Evolutionary conservation across 2,797 vertebrate species (phyloP), one percentile per base, ranked within the genome.

Genomic region (Melanotaenia maccullochi): DNA sequence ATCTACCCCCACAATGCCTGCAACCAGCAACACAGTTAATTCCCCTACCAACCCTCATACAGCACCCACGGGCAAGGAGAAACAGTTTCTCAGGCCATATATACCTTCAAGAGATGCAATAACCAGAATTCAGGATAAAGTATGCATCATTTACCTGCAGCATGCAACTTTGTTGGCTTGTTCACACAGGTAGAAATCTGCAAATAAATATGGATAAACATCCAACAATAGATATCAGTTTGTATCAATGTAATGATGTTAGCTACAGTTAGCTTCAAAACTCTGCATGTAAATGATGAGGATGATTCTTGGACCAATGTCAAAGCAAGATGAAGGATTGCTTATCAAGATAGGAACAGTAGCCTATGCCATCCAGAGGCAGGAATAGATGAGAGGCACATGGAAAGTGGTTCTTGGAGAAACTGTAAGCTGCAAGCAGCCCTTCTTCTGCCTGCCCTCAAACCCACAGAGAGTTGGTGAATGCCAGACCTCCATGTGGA

Each of bases 401-500:
- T 87, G 76, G 81, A 76, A 80, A 79, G 73, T 78, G 83, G 84
- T 84, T 88, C 85, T 81, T 76, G 73, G 77, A 85, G 91, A 90
- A 85, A 92, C 89, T 85, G 77, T 87, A 86, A 84, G 88, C 90
- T 86, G 88, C 84, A 89, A 79, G 88, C 88, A 89, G 77, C 80
- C 85, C 82, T 90, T 84, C 81, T 52, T 76, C 87, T 89, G 77
- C 85, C 73, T 78, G 74, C 85, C 87, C 87, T 81, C 68, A 87
- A 86, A 92, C 87, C 91, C 90, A 77, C 71, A 68, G 90, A 90
- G 90, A 91, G 82, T 89, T 82, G 79, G 86, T 83, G 93, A 92
- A 94, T 94, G 91, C 91, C 92, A 94, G 89, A 91, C 89, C 89
- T 92, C 91, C 90, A 89, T 93, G 92, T 90, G 88, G 90, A 91